Evolutionary conservation across 2,888 invertebrate genomes (phyloP).

Genomic region (Lamellibrachia satsuma): DNA sequence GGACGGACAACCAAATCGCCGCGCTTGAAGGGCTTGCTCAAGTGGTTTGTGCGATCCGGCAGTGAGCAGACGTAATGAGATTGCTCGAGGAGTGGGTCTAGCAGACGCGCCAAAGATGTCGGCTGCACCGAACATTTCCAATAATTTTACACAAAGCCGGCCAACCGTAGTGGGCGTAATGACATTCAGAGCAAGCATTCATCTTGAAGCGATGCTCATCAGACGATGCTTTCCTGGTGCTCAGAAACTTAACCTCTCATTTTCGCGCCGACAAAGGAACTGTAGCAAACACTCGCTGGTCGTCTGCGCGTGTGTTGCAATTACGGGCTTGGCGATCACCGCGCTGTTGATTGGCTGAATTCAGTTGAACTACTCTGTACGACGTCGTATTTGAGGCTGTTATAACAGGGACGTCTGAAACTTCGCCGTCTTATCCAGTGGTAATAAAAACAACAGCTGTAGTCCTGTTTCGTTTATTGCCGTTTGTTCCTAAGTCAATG

Average conservation of each 20-base stretch:
- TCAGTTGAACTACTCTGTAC: neutral
- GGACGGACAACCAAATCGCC: neutral
- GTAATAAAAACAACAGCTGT: too few species aligned
- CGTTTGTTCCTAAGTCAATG: too few species aligned
- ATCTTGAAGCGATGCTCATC: neutral
- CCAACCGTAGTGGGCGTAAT: neutral
- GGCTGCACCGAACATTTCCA: neutral
- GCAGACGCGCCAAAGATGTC: neutral
- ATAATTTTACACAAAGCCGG: slow-evolving; percentile 4
- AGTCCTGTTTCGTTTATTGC: too few species aligned
- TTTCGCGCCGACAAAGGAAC: neutral
- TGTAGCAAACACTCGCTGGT: neutral
- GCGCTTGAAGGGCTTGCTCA: neutral
- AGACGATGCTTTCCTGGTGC: neutral
- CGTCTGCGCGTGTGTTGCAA: slow-evolving; percentile 7
- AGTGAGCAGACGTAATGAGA: neutral
- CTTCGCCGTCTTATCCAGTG: too few species aligned
- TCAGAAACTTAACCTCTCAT: neutral
- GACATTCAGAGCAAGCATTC: neutral
- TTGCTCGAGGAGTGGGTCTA: neutral
- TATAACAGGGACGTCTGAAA: too few species aligned
- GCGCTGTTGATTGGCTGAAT: neutral
- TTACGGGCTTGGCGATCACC: neutral
- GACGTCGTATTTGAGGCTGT: neutral
- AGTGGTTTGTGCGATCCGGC: neutral